Percentiles rank a stretch among this genome's conserved stretches.
phyloP scores from a whole-genome alignment of 64 coral and sea anemone genomes.

The Orbicella faveolata region DNA sequence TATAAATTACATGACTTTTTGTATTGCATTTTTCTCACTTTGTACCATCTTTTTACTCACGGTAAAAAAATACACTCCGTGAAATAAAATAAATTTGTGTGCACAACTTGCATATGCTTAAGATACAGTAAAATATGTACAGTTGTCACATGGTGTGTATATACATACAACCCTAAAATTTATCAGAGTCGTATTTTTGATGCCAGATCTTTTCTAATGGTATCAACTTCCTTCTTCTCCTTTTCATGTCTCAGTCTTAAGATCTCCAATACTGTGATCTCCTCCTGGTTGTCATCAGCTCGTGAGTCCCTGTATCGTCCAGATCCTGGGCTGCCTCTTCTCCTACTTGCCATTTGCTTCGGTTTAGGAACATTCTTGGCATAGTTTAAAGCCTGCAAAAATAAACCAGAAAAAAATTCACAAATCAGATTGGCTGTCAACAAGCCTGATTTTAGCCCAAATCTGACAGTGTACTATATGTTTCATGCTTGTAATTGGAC shows the following conservation, averaged over 20 bases:
- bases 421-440: background rate
- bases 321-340: background rate
- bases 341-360: slow-evolving; percentile 11
- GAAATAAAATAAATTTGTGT: too few relatives aligned
- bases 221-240: slow-evolving; percentile 77
- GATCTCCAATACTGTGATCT: slow-evolving; percentile 72
- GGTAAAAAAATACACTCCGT: too few relatives aligned
- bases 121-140: too few relatives aligned
- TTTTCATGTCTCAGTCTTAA: slow-evolving; percentile 88
- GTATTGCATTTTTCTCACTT: too few relatives aligned
- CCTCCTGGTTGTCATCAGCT: slow-evolving; percentile 9
- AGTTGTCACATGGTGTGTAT: too few relatives aligned
- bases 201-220: slow-evolving; percentile 73
- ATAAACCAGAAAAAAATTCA: background rate
- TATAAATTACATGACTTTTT: too few relatives aligned
- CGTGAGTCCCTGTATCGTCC: background rate
- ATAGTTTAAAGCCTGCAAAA: slow-evolving; percentile 82
- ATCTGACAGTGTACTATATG: too few relatives aligned
- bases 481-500: too few relatives aligned
- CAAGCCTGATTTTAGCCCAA: background rate
- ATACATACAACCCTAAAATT: too few relatives aligned
- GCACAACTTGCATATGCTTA: too few relatives aligned
- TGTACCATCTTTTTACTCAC: too few relatives aligned
- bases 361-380: slow-evolving; percentile 91
- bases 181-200: slow-evolving; percentile 44